Evolutionary conservation across 2,888 invertebrate genomes (phyloP), one percentile per base, ranked within the genome.

Genomic region (Achlya flavicornis): DNA sequence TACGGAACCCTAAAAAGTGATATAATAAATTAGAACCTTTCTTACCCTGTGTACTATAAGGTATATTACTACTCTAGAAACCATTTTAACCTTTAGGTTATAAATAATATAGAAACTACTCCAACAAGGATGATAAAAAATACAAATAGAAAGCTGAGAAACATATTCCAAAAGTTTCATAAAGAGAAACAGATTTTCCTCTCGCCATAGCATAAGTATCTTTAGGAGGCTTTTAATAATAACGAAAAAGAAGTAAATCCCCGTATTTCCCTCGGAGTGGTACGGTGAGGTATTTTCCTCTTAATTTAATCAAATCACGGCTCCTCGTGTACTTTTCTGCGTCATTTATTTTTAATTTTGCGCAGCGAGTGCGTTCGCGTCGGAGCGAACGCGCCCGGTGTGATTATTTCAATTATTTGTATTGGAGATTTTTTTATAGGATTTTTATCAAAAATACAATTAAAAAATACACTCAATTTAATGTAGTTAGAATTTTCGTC

Each of bases 271-370:
- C 73, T 74, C 75, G 72, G 68, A 65, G 66, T 69, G 75, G 73
- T 69, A 72, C 79, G 72, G 78, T 74, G 82, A 86, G 88, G 86
- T 90, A 88, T 90, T 91, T 91, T 87, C 89, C 89, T 86, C 83
- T 83, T 88, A 85, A 91, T 90, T 90, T 91, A 89, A 92, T 91
- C 88, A 90, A 91, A 90, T 90, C 85, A 84, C 82, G 84, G 87
- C 86, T 78, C 53, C 19, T 84, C 82, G 80, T 87, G 81, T 87
- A 86, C 85, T 89, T 88, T 90, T 90, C 88, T 87, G 85, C 85
- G 83, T 89, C 88, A 90, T 90, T 90, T 91, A 86, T 85, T 90
- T 91, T 91, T 91, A 90, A 91, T 91, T 90, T 88, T 77, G 88
- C 72, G 46, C 64, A 66, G 66, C 69, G 69, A 41, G 70, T 68